Conservation (phyloP, 2,797 vertebrate genomes). For the Poeciliopsis gracilis region DNA sequence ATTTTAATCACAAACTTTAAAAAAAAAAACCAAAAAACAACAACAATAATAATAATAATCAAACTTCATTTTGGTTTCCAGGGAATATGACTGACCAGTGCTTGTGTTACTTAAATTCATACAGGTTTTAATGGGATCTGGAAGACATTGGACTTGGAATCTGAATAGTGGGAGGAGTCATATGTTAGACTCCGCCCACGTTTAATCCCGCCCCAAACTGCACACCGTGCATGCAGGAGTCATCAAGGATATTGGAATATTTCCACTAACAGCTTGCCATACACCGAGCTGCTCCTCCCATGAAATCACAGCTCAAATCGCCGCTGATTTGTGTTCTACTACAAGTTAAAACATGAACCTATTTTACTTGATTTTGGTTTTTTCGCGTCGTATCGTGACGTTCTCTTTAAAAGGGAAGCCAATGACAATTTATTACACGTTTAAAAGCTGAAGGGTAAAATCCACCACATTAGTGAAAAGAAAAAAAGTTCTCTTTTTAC, state of each 20-base stretch:
- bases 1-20: background rate
- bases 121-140: background rate
- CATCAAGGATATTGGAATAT: background rate
- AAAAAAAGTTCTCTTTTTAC: background rate
- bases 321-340: background rate
- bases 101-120: background rate
- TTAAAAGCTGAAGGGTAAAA: background rate
- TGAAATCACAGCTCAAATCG: slow-evolving; percentile 49
- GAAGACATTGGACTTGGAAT: background rate
- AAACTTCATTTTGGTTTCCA: background rate
- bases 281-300: slow-evolving; percentile 62
- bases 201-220: background rate
- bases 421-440: background rate
- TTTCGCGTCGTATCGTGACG: background rate
- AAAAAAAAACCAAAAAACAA: too few species aligned
- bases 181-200: background rate
- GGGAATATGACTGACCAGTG: background rate
- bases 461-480: background rate
- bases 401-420: background rate
- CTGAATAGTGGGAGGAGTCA: background rate
- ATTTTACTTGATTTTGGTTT: too few species aligned
- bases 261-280: background rate
- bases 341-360: background rate
- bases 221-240: background rate
- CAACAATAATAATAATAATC: too few species aligned